Evolutionary conservation across 2,888 invertebrate species (phyloP).

Genomic region (Lochmaea capreae): DNA sequence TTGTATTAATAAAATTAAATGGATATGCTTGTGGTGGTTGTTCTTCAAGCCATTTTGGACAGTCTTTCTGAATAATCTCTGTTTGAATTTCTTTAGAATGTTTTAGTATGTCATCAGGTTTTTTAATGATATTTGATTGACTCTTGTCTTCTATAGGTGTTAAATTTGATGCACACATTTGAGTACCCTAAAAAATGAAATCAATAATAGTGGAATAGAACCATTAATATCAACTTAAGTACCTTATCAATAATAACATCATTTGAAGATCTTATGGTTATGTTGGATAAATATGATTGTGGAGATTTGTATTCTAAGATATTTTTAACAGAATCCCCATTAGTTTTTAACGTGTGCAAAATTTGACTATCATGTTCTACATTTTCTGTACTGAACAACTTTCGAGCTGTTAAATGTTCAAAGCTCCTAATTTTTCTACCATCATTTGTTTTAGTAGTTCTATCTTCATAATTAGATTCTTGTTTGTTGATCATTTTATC

Average conservation of each 20-base stretch:
- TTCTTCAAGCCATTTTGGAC: conserved; percentile 49
- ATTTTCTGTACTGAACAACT: background rate
- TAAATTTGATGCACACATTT: background rate
- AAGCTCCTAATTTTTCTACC: conserved; percentile 3
- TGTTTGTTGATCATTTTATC: background rate
- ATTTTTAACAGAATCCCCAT: conserved; percentile 11
- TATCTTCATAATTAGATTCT: background rate
- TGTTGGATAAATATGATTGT: conserved; percentile 1
- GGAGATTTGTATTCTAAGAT: conserved; percentile 22
- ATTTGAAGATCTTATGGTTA: conserved; percentile 4
- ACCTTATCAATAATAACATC: background rate
- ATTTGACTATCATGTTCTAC: background rate
- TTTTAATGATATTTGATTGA: background rate
- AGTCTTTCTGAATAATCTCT: conserved; percentile 29
- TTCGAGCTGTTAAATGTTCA: conserved; percentile 1
- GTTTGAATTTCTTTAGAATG: conserved; percentile 42
- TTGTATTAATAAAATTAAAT: conserved; percentile 72
- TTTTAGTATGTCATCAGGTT: conserved; percentile 21
- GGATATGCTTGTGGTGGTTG: conserved; percentile 64
- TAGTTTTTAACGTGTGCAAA: background rate
- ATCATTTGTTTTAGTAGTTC: background rate
- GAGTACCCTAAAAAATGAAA: background rate
- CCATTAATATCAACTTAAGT: background rate
- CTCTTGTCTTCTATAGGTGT: background rate
- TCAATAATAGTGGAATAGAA: background rate